phyloP scores from a whole-genome alignment of 2,888 invertebrate genomes.

The Craniophora ligustri region DNA sequence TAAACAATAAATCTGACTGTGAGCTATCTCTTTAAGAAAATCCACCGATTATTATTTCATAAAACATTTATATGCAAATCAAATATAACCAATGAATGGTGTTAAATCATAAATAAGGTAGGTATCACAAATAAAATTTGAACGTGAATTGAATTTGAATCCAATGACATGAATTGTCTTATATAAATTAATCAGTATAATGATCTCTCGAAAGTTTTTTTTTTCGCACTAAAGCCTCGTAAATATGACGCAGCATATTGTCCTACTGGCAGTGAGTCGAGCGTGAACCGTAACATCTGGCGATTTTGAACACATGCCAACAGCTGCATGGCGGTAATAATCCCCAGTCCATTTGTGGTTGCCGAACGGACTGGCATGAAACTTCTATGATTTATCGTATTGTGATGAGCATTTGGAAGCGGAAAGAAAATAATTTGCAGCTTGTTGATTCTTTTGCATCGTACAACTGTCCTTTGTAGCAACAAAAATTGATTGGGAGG shows the following conservation, averaged over 20 bases:
- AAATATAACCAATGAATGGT: too few relatives aligned
- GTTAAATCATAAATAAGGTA: too few relatives aligned
- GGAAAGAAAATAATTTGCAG: conserved; percentile 7
- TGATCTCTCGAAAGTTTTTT: too few relatives aligned
- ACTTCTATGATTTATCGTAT: conserved; percentile 37
- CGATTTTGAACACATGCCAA: conserved; percentile 78
- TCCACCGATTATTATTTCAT: too few relatives aligned
- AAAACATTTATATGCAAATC: too few relatives aligned
- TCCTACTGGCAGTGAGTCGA: conserved; percentile 24
- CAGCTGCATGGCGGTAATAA: conserved; percentile 67
- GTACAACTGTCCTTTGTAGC: not conserved
- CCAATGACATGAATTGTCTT: too few relatives aligned
- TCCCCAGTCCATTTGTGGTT: conserved; percentile 65
- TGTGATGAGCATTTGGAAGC: not conserved
- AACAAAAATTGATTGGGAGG: not conserved
- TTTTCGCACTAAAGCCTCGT: not conserved
- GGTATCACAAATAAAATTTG: too few relatives aligned
- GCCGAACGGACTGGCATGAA: conserved; percentile 43
- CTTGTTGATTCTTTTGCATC: conserved; percentile 31
- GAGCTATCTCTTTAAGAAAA: too few relatives aligned
- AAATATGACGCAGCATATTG: conserved; percentile 23
- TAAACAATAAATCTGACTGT: too few relatives aligned
- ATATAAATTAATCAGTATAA: too few relatives aligned
- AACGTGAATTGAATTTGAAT: too few relatives aligned
- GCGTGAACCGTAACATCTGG: conserved; percentile 48